Conservation (phyloP, 2,888 invertebrate species). For the Pimpla rufipes region DNA sequence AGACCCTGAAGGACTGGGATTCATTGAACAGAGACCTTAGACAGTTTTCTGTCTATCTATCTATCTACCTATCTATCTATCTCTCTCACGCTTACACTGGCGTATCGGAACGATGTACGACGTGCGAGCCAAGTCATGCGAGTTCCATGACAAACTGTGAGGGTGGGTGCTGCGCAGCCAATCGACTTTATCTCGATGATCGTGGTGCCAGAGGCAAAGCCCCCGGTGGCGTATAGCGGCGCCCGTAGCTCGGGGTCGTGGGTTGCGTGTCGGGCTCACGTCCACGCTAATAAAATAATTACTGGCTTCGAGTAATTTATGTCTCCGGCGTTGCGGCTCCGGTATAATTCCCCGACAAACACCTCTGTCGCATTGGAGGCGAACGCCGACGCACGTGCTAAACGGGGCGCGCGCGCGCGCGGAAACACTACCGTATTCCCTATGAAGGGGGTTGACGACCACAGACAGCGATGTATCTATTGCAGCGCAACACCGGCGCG, state of each 20-base stretch:
- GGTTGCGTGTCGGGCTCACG: constrained; percentile 71
- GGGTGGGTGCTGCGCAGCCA: constrained; percentile 44
- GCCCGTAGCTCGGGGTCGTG: constrained; percentile 27
- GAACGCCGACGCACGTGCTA: constrained; percentile 18
- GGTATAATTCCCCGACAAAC: constrained; percentile 65
- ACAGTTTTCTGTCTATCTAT: constrained; percentile 28
- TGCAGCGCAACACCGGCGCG: not conserved
- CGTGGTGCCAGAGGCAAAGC: constrained; percentile 40
- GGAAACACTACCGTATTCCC: not conserved
- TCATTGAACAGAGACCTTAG: not conserved
- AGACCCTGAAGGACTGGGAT: not conserved
- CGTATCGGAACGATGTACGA: constrained; percentile 38
- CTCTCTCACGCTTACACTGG: not conserved
- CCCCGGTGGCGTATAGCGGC: not conserved
- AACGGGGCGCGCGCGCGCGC: constrained; percentile 4
- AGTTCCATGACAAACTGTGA: constrained; percentile 40
- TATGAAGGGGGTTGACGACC: not conserved
- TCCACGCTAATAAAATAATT: constrained; percentile 76
- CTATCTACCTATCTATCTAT: too few relatives aligned
- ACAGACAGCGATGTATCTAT: not conserved
- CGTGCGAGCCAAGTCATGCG: constrained; percentile 43
- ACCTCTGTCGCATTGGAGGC: constrained; percentile 43
- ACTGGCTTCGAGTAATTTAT: constrained; percentile 71
- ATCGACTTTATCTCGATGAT: constrained; percentile 58
- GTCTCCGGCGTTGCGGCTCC: constrained; percentile 56